Base-by-base conservation (phyloP, 1,140 invertebrate species). In the Aphelinus certus region DNA sequence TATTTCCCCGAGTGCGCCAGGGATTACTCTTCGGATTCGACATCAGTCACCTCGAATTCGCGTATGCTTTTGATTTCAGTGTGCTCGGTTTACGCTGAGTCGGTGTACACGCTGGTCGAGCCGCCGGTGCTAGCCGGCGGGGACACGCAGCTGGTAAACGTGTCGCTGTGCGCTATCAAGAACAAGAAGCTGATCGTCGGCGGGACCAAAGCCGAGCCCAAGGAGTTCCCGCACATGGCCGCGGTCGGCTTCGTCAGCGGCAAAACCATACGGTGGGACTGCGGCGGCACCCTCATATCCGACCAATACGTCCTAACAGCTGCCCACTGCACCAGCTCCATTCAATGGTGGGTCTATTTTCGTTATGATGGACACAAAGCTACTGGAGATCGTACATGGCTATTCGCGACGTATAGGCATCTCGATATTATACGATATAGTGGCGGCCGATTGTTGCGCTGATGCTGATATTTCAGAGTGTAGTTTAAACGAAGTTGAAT, bases 241-340 rank as follows among this genome's bases (percentile, higher is more conserved):
- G 83, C 82, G 0, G 7, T 87, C 0, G 87, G 87, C 43, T 86
- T 74, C 47, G 58, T 78, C 7, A 64, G 0, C 0, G 1, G 3
- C 0, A 1, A 7, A 0, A 5, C 45, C 0, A 78, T 83, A 7
- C 2, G 51, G 1, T 85, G 83, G 83, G 74, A 71, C 67, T 90
- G 89, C 71, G 89, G 89, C 26, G 89, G 89, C n/a, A 86, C 83
- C 3, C 79, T 90, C 4, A 86, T 90, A 49, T 90, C 88, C 7
- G 83, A 88, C 2, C 81, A 74, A 63, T 89, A 83, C 55, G 85
- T 90, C 0, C 69, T 90, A 5, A 89, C 88, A 10, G 89, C 89
- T 3, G 89, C 89, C 0, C 89, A 90, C 74, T 90, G 89, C 71
- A 82, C 82, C 2, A 77, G 47, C 64, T 77, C 78, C 4, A 0